Evolutionary conservation across 2,113 vertebrate species (phyloP).

Genomic region (Scomber scombrus): DNA sequence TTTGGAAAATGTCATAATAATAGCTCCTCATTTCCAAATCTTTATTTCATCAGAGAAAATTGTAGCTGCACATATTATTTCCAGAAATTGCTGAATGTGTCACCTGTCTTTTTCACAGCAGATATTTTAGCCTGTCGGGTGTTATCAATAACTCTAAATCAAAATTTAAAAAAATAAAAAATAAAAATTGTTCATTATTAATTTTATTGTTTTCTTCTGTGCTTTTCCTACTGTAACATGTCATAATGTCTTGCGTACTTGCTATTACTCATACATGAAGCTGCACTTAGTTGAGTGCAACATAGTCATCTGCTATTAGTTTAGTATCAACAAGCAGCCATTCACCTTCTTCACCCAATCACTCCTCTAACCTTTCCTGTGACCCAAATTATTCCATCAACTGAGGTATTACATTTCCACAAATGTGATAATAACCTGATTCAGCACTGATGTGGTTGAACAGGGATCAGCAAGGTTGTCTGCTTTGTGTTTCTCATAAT

Average conservation of each 20-base stretch:
- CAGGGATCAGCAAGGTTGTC: not conserved
- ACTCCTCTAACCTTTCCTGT: not conserved
- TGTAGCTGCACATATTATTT: not conserved
- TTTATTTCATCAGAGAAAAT: not conserved
- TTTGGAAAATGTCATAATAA: not conserved
- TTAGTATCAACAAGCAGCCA: too few relatives aligned
- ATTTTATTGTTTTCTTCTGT: not conserved
- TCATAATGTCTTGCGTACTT: not conserved
- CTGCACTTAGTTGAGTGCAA: not conserved
- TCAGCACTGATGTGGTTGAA: constrained; percentile 12
- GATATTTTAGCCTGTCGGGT: not conserved
- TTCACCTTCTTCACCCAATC: not conserved
- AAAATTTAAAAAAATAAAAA: too few relatives aligned
- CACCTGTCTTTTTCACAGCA: not conserved
- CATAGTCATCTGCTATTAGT: too few relatives aligned
- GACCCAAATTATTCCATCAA: not conserved
- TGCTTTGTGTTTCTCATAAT: constrained; percentile 11
- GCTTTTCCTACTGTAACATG: not conserved
- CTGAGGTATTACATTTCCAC: constrained; percentile 8
- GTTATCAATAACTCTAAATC: not conserved
- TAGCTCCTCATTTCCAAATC: not conserved
- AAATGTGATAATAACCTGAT: constrained; percentile 21
- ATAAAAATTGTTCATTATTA: not conserved
- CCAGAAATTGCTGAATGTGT: not conserved
- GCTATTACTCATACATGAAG: not conserved